A percentile compares a stretch with the other conserved stretches of the same genome.
Evolutionary conservation across 2,888 invertebrate genomes (phyloP).

Genomic region (Leptothorax acervorum): DNA sequence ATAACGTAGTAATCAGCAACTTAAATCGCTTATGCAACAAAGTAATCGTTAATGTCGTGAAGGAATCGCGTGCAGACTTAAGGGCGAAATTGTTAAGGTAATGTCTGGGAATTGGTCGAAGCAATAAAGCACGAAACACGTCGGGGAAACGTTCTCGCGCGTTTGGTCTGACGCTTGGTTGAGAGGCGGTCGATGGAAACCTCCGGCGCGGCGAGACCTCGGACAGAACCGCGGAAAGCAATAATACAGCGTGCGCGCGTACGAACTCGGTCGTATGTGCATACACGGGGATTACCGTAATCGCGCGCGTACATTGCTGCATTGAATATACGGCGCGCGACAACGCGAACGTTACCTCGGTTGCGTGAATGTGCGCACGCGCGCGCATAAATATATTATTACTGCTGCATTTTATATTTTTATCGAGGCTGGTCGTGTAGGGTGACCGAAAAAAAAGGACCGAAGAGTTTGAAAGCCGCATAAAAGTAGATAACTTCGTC

Average conservation of each 20-base stretch:
- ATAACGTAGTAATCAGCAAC: background rate
- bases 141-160: slow-evolving; percentile 3
- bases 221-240: slow-evolving; percentile 28
- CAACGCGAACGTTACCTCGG: background rate
- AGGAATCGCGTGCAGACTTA: slow-evolving; percentile 5
- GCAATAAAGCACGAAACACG: slow-evolving; percentile 2
- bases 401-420: background rate
- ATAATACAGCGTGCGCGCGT: slow-evolving; percentile 8
- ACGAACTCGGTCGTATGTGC: slow-evolving; percentile 4
- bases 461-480: background rate
- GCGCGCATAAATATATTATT: slow-evolving; percentile 23
- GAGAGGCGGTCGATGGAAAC: slow-evolving; percentile 34
- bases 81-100: slow-evolving; percentile 2
- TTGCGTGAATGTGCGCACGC: background rate
- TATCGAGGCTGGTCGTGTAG: background rate
- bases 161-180: background rate
- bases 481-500: background rate
- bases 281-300: slow-evolving; percentile 13
- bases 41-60: background rate
- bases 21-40: background rate
- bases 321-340: background rate
- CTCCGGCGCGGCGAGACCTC: slow-evolving; percentile 8
- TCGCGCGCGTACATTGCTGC: slow-evolving; percentile 2
- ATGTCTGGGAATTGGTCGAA: background rate
- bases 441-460: background rate